A percentile compares a stretch with the other conserved stretches of the same genome.
These are phyloP conservation scores for Scaptomyza pallida DNA, from an alignment of 1,140 invertebrate species.

Conservation along the genomic window DNA sequence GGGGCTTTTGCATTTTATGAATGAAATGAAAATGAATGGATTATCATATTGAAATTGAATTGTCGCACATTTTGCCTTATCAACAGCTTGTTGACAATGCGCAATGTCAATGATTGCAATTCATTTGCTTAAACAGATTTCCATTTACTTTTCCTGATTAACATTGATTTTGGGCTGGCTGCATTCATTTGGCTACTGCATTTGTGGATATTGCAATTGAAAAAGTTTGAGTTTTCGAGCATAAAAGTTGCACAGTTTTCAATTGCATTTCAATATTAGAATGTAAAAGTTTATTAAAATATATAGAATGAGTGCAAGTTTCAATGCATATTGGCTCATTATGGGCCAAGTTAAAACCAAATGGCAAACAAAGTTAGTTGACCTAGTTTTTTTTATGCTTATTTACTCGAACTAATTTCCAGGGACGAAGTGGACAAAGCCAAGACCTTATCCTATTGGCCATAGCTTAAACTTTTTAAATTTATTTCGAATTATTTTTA, in stretches of 20 bases:
- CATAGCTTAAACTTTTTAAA: not conserved
- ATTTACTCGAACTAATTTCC: slow-evolving; percentile 5
- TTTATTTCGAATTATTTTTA: not conserved
- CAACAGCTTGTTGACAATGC: slow-evolving; percentile 40
- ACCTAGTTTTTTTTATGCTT: slow-evolving; percentile 53
- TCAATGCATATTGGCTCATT: slow-evolving; percentile 54
- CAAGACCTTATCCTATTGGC: not conserved
- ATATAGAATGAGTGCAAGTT: slow-evolving; percentile 41
- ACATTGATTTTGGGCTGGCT: slow-evolving; percentile 27
- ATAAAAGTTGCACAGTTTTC: slow-evolving; percentile 45
- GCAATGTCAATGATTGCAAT: slow-evolving; percentile 46
- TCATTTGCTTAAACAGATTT: slow-evolving; percentile 51
- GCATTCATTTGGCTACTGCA: slow-evolving; percentile 29
- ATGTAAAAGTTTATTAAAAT: slow-evolving; percentile 64
- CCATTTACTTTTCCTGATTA: slow-evolving; percentile 48
- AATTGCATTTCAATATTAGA: slow-evolving; percentile 43
- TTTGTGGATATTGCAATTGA: slow-evolving; percentile 62
- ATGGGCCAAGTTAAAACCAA: slow-evolving; percentile 19
- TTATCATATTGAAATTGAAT: slow-evolving; percentile 19
- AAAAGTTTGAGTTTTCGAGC: slow-evolving; percentile 52
- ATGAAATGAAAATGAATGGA: slow-evolving; percentile 9
- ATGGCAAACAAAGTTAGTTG: slow-evolving; percentile 59
- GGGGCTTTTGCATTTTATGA: not conserved
- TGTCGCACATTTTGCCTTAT: slow-evolving; percentile 9
- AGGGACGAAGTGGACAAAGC: slow-evolving; percentile 2